phyloP scores from a whole-genome alignment of 2,797 vertebrate genomes.

The Enteromius trimaculatus region DNA sequence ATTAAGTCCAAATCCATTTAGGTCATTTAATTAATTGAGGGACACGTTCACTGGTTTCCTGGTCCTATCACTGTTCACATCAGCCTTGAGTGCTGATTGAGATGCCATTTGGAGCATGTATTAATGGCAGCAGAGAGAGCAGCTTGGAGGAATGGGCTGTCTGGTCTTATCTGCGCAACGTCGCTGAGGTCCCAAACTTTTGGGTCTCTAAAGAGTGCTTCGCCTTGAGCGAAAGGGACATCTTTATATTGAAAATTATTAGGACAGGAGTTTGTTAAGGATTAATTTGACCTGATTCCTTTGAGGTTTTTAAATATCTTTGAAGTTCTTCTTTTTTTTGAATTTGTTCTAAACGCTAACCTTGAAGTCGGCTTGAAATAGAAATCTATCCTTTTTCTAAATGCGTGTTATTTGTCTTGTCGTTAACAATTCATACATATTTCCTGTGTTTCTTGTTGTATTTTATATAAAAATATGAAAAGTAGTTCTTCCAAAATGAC shows the following conservation, averaged over 20 bases:
- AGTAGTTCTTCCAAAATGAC: not conserved
- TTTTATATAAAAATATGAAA: not conserved
- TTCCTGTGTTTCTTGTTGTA: not conserved
- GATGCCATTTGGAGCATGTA: slow-evolving; percentile 50
- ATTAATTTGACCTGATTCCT: slow-evolving; percentile 21
- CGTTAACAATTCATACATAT: not conserved
- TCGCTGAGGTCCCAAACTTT: slow-evolving; percentile 29
- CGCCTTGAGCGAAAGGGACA: not conserved
- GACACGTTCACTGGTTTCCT: slow-evolving; percentile 57
- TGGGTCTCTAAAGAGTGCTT: slow-evolving; percentile 41
- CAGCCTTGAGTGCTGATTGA: slow-evolving; percentile 54
- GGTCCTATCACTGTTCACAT: slow-evolving; percentile 56
- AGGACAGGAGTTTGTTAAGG: slow-evolving; percentile 8
- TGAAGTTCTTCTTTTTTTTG: not conserved
- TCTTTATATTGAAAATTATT: slow-evolving; percentile 4
- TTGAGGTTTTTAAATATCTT: not conserved
- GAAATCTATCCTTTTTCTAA: not conserved
- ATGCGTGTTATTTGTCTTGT: not conserved
- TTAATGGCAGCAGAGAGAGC: slow-evolving; percentile 59
- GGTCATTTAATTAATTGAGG: slow-evolving; percentile 64
- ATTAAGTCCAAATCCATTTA: slow-evolving; percentile 63
- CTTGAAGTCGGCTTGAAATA: not conserved
- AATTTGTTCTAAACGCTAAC: not conserved
- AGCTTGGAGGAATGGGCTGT: slow-evolving; percentile 39
- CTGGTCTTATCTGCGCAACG: slow-evolving; percentile 26